Base-by-base conservation (phyloP, 2,113 vertebrate species). In the Muscicapa adusta region DNA sequence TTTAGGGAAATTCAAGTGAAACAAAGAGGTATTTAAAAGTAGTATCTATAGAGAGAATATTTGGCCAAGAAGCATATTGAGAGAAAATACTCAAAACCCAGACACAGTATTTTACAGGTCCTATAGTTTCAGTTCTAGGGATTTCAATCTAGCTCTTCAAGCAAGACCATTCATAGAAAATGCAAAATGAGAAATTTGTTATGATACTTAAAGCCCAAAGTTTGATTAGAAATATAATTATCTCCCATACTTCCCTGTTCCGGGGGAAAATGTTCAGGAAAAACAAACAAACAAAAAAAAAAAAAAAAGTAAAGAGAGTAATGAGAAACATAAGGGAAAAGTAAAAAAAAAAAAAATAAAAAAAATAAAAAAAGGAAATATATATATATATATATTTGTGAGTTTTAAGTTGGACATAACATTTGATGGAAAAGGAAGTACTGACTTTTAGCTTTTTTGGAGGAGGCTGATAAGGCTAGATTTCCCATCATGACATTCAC, bases 171-270 rank as follows among this genome's bases (percentile, higher is more conserved):
- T 25, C 22, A 12, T 40, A 75, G 12, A 74, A 86, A 74, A 63
- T 24, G 6, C 5, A 36, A 34, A n/a, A 1, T n/a, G 50, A 38
- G 6, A 84, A 15, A 31, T 31, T 18, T 54, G 2, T 3, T 42
- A n/a, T 31, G 3, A 36, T 42, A 2, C 3, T 7, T 74, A 67
- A 77, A 47, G 5, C 1, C 14, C 3, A 19, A 42, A 25, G 1
- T 67, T 71, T 63, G 6, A 16, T 38, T 75, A 60, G 18, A 81
- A 75, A 43, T 61, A 22, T 4, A 24, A 1, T 29, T 75, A 18
- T 26, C 4, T 71, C 4, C 7, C 12, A 11, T 45, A 7, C 2
- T 60, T 89, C 7, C 12, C 4, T 56, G 15, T 67, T 77, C 13
- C 15, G 66, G 4, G 16, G 45, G 33, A 92, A 68, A 3, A 23